phyloP scores from a whole-genome alignment of 2,113 vertebrate genomes.

The Bothrops jararaca region DNA sequence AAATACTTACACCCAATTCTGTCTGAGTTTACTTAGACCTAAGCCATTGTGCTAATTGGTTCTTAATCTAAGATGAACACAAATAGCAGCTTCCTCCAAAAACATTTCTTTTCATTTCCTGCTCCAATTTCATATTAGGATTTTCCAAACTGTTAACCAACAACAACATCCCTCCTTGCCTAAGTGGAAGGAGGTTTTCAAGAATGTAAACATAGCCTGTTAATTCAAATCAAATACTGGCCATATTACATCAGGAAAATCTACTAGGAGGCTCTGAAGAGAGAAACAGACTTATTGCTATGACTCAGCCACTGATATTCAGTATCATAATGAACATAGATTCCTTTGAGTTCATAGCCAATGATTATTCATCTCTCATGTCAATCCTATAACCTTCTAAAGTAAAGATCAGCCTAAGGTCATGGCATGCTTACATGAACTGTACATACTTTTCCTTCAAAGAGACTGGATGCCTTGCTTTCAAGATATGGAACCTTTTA shows the following conservation, averaged over 20 bases:
- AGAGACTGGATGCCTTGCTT: background rate
- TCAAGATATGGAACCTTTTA: background rate
- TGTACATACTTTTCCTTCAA: background rate
- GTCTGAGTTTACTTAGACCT: background rate
- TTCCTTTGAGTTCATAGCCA: background rate
- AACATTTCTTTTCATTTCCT: background rate
- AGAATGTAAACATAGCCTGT: background rate
- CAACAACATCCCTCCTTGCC: background rate
- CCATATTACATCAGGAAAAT: background rate
- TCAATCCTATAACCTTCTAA: background rate
- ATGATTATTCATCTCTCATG: background rate
- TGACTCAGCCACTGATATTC: background rate
- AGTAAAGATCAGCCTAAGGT: background rate
- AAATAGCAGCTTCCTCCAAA: background rate
- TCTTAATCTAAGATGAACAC: background rate
- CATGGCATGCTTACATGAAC: background rate
- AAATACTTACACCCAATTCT: background rate
- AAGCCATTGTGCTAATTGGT: background rate
- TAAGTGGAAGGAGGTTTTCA: background rate
- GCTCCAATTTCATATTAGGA: background rate
- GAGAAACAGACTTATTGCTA: background rate
- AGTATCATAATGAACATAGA: background rate
- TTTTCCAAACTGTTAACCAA: background rate
- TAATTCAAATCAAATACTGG: background rate
- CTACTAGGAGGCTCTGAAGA: background rate